Evolutionary conservation across 2,113 vertebrate species (phyloP).

Genomic region (Sisor rabdophorus): DNA sequence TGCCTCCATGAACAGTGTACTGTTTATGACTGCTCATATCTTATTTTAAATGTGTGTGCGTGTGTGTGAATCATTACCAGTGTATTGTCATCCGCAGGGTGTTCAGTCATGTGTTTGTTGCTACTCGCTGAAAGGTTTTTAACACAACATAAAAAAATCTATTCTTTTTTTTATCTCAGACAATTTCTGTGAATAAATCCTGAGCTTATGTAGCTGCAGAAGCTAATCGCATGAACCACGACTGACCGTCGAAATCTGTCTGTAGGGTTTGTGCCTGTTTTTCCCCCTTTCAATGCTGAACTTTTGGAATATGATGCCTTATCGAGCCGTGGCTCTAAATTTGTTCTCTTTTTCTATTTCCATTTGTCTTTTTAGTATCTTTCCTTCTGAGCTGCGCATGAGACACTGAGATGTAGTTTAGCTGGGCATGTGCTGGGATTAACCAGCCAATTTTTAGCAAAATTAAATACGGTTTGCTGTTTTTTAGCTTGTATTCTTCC

Average conservation of each 20-base stretch:
- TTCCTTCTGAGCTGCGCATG: not conserved
- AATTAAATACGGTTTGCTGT: too few relatives aligned
- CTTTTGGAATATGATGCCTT: constrained; percentile 40
- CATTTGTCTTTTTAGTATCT: constrained; percentile 3
- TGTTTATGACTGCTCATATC: constrained; percentile 21
- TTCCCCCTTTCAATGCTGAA: constrained; percentile 21
- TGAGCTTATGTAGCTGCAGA: constrained; percentile 3
- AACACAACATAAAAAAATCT: constrained; percentile 22
- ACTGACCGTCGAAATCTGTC: constrained; percentile 20
- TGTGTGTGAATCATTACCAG: constrained; percentile 22
- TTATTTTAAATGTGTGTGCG: constrained; percentile 24
- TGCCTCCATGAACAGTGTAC: constrained; percentile 26
- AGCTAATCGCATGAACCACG: constrained; percentile 39
- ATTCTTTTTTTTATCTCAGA: not conserved
- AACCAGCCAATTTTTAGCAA: too few relatives aligned
- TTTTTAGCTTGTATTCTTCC: not conserved
- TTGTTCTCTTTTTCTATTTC: constrained; percentile 25
- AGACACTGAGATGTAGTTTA: constrained; percentile 8
- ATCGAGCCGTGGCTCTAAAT: constrained; percentile 18
- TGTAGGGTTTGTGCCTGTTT: constrained; percentile 26
- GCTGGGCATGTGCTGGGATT: constrained; percentile 6
- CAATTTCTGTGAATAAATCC: not conserved
- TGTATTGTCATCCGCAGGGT: constrained; percentile 33
- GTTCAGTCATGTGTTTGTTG: constrained; percentile 28
- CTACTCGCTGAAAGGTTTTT: constrained; percentile 24